A percentile compares a stretch with the other conserved stretches of the same genome.
These are phyloP conservation scores for Agonum fuliginosum DNA, from an alignment of 2,888 invertebrate genomes.

Conservation along the genomic window DNA sequence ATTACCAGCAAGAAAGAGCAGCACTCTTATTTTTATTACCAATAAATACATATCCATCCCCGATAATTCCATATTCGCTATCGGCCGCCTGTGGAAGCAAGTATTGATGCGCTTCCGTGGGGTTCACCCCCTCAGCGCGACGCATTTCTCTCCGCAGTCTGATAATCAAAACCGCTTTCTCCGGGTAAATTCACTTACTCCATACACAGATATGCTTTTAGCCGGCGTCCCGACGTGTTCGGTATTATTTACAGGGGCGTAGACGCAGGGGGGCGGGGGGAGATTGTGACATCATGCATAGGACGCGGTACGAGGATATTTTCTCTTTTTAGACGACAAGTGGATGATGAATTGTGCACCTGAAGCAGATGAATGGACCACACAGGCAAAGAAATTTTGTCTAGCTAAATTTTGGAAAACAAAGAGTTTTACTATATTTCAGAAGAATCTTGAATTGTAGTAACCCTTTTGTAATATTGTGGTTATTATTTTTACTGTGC, in stretches of 20 bases:
- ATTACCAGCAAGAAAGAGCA: background rate
- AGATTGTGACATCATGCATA: conserved; percentile 9
- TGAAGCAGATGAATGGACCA: conserved; percentile 1
- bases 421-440: too few species aligned
- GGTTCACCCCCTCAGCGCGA: conserved; percentile 55
- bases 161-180: conserved; percentile 60
- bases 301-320: background rate
- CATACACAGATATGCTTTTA: conserved; percentile 73
- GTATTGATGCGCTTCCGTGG: conserved; percentile 10
- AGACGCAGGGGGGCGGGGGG: background rate
- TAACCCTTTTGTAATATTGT: too few species aligned
- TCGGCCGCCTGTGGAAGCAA: conserved; percentile 59
- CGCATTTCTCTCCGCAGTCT: conserved; percentile 16
- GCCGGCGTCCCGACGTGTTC: conserved; percentile 64
- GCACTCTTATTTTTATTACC: conserved; percentile 56
- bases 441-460: too few species aligned
- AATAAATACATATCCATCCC: conserved; percentile 60
- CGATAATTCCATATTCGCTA: conserved; percentile 61
- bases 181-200: conserved; percentile 72
- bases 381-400: background rate
- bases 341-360: conserved; percentile 12
- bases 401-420: too few species aligned
- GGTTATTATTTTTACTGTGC: too few species aligned
- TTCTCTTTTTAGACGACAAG: background rate
- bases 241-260: conserved; percentile 58